Evolutionary conservation across 2,888 invertebrate genomes (phyloP), one percentile per base, ranked within the genome.

Genomic region (Xestia rhomboidea): DNA sequence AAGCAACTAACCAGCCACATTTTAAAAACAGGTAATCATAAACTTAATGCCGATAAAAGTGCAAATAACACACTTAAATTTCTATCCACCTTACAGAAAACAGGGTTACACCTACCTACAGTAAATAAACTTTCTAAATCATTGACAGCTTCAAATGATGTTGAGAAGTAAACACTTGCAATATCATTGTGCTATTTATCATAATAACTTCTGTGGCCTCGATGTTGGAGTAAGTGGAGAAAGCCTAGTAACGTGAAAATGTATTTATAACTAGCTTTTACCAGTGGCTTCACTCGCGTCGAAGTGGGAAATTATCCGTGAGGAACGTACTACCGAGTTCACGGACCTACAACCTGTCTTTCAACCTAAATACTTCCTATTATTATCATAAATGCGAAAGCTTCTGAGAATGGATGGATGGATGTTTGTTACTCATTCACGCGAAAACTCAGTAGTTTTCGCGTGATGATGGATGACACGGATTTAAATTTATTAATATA

Each of bases 211-310:
- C 10, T 73, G 24, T 72, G 79, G 38, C 86, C 86, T 86, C 79
- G 62, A 83, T 83, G 44, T 46, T 24, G 38, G n/a, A 34, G 64
- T 71, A 73, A 79, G 73, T 63, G 73, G 89, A 79, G 88, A 88
- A 83, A 84, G 87, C 70, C 13, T 57, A 41, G 27, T 60, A 38
- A 38, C 11, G 64, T 49, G 34, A 44, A 54, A 44, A 76, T 66
- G n/a, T 71, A 51, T 34, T 54, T 24, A 27, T 60, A 44, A 34
- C 60, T 62, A 11, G 21, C 21, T 34, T 10, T 34, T 21, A 21
- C 21, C 5, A 11, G 21, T 8, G 41, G n/a, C 64, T 64, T 41
- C 64, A 18, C 41, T 13, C 10, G 8, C 18, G 1, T 34, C 10
- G 4, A 18, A 10, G 41, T 64, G 1, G 10, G 15, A 64, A 41